Evolutionary conservation across 35 echinoderm and acorn worm species (phyloP).

Genomic region (Patiria miniata): DNA sequence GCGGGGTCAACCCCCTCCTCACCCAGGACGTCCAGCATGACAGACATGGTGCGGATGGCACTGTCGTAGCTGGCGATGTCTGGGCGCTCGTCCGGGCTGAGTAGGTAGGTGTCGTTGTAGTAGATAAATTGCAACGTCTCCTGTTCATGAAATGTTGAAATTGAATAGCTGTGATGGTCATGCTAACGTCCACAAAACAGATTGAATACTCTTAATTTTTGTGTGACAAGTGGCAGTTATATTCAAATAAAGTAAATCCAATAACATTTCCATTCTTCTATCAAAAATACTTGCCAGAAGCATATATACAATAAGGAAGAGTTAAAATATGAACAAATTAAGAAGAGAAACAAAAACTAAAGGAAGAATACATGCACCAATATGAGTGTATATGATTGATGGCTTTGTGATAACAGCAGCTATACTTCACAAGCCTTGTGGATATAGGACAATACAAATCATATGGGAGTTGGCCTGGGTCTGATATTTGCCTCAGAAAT

Average conservation of each 20-base stretch:
- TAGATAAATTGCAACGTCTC: neutral
- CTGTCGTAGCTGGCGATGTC: neutral
- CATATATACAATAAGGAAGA: too few relatives aligned
- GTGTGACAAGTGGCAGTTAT: neutral
- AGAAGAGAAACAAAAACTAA: too few relatives aligned
- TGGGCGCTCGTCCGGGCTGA: neutral
- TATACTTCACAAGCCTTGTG: too few relatives aligned
- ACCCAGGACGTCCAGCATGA: neutral
- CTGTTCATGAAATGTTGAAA: neutral
- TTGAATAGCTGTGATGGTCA: neutral
- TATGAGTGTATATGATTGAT: neutral
- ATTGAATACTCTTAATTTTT: neutral
- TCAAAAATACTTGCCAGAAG: neutral
- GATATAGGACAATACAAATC: neutral
- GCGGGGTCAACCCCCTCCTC: neutral
- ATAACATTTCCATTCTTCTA: neutral
- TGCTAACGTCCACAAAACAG: neutral
- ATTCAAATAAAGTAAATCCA: neutral
- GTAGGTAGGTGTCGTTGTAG: constrained; percentile 14
- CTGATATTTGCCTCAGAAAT: too few relatives aligned
- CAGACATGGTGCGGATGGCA: constrained; percentile 7
- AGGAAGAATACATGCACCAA: too few relatives aligned
- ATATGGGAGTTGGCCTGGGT: too few relatives aligned
- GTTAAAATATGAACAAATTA: too few relatives aligned
- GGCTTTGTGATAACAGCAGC: neutral